Conservation (phyloP, 92 coral and sea anemone genomes). For the Chrysogorgia sp. region DNA sequence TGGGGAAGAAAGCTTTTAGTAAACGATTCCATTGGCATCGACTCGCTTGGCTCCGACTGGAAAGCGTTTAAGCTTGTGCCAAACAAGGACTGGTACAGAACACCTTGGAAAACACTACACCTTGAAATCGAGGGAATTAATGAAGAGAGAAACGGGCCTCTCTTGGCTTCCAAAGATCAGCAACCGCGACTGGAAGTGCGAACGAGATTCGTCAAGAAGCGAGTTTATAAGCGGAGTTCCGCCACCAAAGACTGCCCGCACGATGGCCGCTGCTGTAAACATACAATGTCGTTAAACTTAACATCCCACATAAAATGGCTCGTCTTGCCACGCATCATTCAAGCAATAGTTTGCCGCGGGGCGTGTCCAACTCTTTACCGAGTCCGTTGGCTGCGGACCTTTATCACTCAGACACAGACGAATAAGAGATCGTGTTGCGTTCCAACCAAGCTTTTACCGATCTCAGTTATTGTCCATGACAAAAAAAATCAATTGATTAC, state of each 20-base stretch:
- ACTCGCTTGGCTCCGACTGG: constrained; percentile 1
- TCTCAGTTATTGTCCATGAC: neutral
- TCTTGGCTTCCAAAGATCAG: neutral
- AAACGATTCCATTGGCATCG: neutral
- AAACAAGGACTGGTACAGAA: constrained; percentile 8
- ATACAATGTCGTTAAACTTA: neutral
- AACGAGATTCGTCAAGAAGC: neutral
- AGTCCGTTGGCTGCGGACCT: neutral
- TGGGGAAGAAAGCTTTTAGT: neutral
- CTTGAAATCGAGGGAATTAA: constrained; percentile 15
- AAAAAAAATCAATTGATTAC: neutral
- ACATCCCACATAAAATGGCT: neutral
- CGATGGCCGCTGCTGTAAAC: constrained; percentile 9
- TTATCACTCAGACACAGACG: neutral
- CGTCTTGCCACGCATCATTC: neutral
- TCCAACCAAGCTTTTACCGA: constrained; percentile 9
- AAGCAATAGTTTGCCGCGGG: constrained; percentile 14
- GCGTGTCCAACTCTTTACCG: constrained; percentile 6
- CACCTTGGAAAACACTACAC: constrained; percentile 12
- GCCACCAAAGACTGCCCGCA: constrained; percentile 3
- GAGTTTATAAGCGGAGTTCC: neutral
- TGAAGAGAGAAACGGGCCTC: neutral
- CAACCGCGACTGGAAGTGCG: constrained; percentile 12
- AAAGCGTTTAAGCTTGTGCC: neutral
- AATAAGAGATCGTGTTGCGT: constrained; percentile 20